Evolutionary conservation across 2,888 invertebrate genomes (phyloP).

Genomic region (Tipula confusa): DNA sequence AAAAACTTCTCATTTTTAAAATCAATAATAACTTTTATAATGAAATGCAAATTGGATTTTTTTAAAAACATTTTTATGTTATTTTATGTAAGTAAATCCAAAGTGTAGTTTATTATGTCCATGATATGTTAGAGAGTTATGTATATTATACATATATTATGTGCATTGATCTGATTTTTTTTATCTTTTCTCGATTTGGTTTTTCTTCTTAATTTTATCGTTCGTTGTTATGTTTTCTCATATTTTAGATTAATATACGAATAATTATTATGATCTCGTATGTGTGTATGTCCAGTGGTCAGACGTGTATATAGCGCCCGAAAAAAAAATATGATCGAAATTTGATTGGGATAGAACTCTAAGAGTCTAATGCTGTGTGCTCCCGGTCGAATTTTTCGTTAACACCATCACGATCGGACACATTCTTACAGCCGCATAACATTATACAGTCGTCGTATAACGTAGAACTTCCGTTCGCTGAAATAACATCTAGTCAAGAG

Average conservation of each 20-base stretch:
- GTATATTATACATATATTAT: background rate
- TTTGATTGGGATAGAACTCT: too few relatives aligned
- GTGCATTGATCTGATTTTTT: background rate
- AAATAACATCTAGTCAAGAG: too few relatives aligned
- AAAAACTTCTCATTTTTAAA: background rate
- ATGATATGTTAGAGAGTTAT: constrained; percentile 4
- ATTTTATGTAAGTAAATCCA: background rate
- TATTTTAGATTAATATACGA: background rate
- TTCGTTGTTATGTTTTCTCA: constrained; percentile 3
- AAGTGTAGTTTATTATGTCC: constrained; percentile 25
- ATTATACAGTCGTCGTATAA: too few relatives aligned
- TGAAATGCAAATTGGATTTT: constrained; percentile 25
- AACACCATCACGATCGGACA: too few relatives aligned
- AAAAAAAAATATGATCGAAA: too few relatives aligned
- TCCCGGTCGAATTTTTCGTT: too few relatives aligned
- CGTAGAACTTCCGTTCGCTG: too few relatives aligned
- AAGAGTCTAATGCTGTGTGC: too few relatives aligned
- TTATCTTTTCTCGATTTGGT: background rate
- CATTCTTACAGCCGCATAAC: too few relatives aligned
- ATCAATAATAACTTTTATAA: constrained; percentile 15
- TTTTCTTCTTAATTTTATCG: background rate
- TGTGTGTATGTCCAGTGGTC: background rate
- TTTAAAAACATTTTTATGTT: background rate
- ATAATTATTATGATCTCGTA: background rate
- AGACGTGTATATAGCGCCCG: too few relatives aligned